Evolutionary conservation across 2,113 vertebrate species (phyloP).

Genomic region (Ariopsis seemanni): DNA sequence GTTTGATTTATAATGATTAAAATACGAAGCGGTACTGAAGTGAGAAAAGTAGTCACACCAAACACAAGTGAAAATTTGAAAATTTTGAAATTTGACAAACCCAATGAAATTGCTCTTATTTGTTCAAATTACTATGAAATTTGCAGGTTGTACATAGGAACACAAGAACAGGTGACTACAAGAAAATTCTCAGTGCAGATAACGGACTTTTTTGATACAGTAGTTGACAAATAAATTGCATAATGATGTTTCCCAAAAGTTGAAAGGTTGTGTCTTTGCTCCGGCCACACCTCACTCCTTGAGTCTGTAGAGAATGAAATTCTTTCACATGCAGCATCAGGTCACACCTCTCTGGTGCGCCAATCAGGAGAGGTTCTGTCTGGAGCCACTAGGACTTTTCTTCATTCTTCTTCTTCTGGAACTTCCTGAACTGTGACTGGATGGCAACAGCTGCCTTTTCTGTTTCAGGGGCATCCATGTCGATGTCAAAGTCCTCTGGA

Average conservation of each 20-base stretch:
- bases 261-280: conserved; percentile 67
- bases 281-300: conserved; percentile 45
- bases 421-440: conserved; percentile 98
- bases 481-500: conserved; percentile 90
- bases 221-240: conserved; percentile 61
- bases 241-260: conserved; percentile 67
- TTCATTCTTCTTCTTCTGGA: conserved; percentile 95
- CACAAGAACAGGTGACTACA: conserved; percentile 19
- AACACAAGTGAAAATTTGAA: not conserved
- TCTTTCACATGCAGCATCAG: conserved; percentile 74
- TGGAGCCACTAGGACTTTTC: conserved; percentile 74
- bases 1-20: not conserved
- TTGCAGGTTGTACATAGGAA: not conserved
- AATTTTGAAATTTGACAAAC: not conserved
- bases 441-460: conserved; percentile 93
- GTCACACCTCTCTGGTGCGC: conserved; percentile 40
- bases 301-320: conserved; percentile 64
- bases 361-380: conserved; percentile 39
- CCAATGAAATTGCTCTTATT: not conserved
- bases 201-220: conserved; percentile 57
- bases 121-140: not conserved
- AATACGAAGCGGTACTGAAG: not conserved
- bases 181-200: conserved; percentile 29
- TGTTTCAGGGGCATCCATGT: conserved; percentile 93
- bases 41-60: not conserved